phyloP scores from a whole-genome alignment of 1,140 invertebrate genomes.

The Pogonomyrmex barbatus region DNA sequence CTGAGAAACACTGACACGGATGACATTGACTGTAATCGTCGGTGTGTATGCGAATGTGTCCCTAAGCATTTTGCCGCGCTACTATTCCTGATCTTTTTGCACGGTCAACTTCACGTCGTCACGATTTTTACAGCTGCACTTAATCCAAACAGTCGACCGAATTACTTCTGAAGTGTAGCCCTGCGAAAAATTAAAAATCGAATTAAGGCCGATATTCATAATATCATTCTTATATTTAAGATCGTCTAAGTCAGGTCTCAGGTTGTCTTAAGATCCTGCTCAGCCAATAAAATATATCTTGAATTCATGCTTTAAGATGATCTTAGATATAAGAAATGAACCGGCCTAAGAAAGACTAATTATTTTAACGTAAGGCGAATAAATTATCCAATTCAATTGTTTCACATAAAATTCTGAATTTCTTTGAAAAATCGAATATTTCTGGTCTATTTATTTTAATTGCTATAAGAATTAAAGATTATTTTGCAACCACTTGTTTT shows the following conservation, averaged over 20 bases:
- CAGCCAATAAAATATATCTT: too few species aligned
- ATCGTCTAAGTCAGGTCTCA: too few species aligned
- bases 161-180: background rate
- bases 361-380: background rate
- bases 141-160: background rate
- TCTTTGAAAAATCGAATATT: background rate
- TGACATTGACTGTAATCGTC: constrained; percentile 63
- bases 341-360: background rate
- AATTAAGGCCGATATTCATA: background rate
- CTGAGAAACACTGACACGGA: background rate
- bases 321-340: too few species aligned
- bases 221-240: too few species aligned
- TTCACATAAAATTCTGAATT: background rate
- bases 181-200: background rate
- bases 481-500: background rate
- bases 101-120: background rate
- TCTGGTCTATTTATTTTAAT: background rate
- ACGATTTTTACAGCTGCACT: background rate
- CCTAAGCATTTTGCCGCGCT: background rate
- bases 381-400: constrained; percentile 11
- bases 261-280: too few species aligned
- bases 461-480: background rate
- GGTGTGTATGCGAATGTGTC: background rate
- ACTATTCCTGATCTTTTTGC: constrained; percentile 34
- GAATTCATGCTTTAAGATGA: too few species aligned